Evolutionary conservation across 2,113 vertebrate genomes (phyloP).

Genomic region (Calidris pygmaea): DNA sequence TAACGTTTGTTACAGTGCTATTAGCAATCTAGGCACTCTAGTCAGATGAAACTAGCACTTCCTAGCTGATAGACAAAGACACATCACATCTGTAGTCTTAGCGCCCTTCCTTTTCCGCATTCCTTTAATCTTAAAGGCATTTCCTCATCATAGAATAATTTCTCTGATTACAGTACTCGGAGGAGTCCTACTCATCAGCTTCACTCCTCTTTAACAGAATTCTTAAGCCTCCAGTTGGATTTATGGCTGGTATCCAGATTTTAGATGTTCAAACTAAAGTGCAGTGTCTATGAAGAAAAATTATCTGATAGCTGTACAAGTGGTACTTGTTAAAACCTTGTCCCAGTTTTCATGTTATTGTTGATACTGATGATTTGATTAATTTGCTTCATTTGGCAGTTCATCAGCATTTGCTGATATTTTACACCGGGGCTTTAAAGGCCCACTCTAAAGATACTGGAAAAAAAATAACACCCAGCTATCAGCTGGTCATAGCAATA

Average conservation of each 20-base stretch:
- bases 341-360: background rate
- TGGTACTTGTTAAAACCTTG: conserved; percentile 10
- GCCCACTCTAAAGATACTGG: background rate
- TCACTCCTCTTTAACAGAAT: background rate
- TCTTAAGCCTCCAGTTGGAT: background rate
- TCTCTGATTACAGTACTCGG: conserved; percentile 47
- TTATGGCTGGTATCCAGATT: background rate
- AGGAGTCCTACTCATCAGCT: conserved; percentile 38
- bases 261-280: conserved; percentile 5
- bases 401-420: background rate
- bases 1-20: background rate
- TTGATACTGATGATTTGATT: background rate
- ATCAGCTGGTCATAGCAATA: background rate
- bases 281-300: background rate
- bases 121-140: conserved; percentile 14
- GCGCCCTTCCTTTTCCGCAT: background rate
- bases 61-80: background rate
- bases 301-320: background rate
- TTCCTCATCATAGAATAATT: conserved; percentile 34
- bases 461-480: background rate
- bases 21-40: background rate
- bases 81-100: conserved; percentile 12
- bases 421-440: background rate
- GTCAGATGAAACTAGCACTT: conserved; percentile 1
- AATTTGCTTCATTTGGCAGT: background rate